Base-by-base conservation (phyloP, 2,113 vertebrate genomes). In the Cyanistes caeruleus region DNA sequence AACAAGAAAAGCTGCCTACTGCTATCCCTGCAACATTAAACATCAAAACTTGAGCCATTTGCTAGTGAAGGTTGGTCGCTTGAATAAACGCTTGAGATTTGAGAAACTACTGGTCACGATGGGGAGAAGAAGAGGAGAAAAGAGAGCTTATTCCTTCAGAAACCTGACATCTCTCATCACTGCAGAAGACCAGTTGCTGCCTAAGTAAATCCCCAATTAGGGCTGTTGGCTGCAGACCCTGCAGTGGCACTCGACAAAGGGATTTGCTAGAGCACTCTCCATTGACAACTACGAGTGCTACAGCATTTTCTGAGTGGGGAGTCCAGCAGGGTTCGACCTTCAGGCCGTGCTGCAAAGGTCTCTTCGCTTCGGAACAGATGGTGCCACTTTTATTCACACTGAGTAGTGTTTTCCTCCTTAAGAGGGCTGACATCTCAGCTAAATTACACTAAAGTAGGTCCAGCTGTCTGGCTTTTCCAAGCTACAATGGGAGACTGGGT, bases 11-110 rank as follows among this genome's bases (percentile, higher is more conserved):
- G 90, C 96, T 95, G 85, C 97, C 94, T 94, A 69, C 92, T 87
- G 90, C 85, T 92, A 75, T 94, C 86, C 85, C 93, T 93, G 84
- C 75, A 94, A 96, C 90, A 96, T 96, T 94, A 94, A 96, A 97
- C 96, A 96, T 97, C 97, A 97, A 97, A 97, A 95, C 93, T 88
- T 63, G 2, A 96, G 92, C 92, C 93, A 93, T 90, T 94, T 94
- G 78, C 92, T 91, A 6, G 68, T 80, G 94, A 87, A 91, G 82
- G 65, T 55, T 95, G 92, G 96, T 97, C 28, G 56, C 93, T 90
- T 80, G 73, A 95, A 97, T 93, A 97, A 97, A 93, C 22, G 52
- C 84, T 94, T 3, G 24, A 92, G 87, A 68, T 94, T 93, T 96
- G 82, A 94, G 94, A 93, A 87, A 69, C 94, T 76, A 86, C 65